Percentiles rank a stretch among this genome's conserved stretches.
Conservation (phyloP, 2,113 vertebrate genomes). For the Delphinus delphis region DNA sequence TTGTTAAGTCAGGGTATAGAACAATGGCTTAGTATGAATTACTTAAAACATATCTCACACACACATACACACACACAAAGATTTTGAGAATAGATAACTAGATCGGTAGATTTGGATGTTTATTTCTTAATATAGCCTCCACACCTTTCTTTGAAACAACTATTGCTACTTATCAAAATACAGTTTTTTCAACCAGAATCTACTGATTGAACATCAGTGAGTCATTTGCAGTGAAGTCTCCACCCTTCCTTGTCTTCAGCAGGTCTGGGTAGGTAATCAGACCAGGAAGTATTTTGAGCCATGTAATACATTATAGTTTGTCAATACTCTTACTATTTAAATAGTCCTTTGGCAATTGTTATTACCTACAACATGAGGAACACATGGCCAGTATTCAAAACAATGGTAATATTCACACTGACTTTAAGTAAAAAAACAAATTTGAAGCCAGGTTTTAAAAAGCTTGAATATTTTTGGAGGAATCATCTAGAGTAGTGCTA, state of each 20-base stretch:
- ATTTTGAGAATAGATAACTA: neutral
- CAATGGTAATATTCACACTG: neutral
- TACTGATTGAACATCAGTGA: neutral
- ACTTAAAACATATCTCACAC: neutral
- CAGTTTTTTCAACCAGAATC: neutral
- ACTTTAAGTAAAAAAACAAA: neutral
- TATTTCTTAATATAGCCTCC: neutral
- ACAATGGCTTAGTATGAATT: slow-evolving; percentile 21
- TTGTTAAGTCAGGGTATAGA: neutral
- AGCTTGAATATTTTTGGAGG: neutral
- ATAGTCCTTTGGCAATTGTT: neutral
- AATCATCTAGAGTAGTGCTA: neutral
- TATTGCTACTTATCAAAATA: neutral
- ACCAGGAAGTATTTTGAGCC: neutral
- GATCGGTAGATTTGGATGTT: neutral
- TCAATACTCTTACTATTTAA: neutral
- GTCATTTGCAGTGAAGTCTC: slow-evolving; percentile 43
- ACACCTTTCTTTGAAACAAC: slow-evolving; percentile 21
- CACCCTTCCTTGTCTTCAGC: slow-evolving; percentile 14
- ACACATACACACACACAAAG: neutral
- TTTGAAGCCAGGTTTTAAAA: neutral
- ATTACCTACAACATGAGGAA: neutral
- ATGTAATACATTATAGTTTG: neutral
- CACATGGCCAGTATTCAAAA: neutral
- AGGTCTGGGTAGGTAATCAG: neutral